These are phyloP conservation scores for Aurelia sp. DNA, from an alignment of 30 jellyfish, hydroid and myxozoan species.

Conservation along the genomic window DNA sequence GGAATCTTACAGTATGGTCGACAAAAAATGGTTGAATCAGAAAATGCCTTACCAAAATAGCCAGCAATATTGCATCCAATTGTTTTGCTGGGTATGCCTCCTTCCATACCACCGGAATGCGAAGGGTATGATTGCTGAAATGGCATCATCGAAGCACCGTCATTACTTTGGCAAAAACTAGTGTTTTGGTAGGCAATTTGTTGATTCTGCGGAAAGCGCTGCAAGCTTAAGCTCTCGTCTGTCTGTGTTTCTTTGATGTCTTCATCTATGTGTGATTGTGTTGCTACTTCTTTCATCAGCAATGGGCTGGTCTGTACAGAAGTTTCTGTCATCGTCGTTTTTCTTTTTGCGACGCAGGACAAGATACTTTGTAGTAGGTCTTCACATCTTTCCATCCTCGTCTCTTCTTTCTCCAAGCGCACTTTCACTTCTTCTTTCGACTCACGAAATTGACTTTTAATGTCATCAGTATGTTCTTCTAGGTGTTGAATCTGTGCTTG, in stretches of 20 bases:
- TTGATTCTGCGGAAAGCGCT: too few species aligned
- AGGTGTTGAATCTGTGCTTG: background rate
- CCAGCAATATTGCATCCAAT: background rate
- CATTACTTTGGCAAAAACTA: too few species aligned
- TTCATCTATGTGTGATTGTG: background rate
- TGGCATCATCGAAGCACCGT: background rate
- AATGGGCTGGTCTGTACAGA: slow-evolving; percentile 25
- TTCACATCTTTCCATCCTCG: background rate
- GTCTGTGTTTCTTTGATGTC: slow-evolving; percentile 15
- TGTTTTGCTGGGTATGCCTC: background rate
- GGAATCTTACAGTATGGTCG: too few species aligned
- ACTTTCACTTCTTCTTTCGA: slow-evolving; percentile 4
- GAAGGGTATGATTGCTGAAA: background rate
- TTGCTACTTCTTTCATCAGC: background rate
- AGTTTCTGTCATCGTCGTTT: background rate
- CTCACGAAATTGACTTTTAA: background rate
- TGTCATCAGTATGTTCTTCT: background rate
- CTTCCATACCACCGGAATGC: background rate
- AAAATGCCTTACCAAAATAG: too few species aligned
- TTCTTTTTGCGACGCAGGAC: background rate
- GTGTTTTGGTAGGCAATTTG: too few species aligned
- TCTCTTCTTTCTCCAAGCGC: background rate
- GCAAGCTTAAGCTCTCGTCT: background rate
- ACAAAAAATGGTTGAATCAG: too few species aligned
- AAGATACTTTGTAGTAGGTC: background rate